A percentile compares a stretch with the other conserved stretches of the same genome.
These are phyloP conservation scores for Phthorimaea operculella DNA, from an alignment of 1,140 invertebrate genomes.

Conservation along the genomic window DNA sequence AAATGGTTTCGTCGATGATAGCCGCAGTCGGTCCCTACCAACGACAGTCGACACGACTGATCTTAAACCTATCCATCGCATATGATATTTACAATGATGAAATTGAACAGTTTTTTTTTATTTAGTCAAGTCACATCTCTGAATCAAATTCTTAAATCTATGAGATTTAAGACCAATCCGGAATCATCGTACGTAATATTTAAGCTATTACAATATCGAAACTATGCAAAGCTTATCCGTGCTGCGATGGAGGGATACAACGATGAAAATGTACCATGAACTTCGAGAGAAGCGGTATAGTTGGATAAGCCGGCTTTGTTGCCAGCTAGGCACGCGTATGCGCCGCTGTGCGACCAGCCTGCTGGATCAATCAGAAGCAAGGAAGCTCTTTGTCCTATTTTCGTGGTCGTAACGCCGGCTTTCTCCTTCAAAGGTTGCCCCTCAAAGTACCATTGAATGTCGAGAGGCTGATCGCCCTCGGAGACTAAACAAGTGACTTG, in stretches of 20 bases:
- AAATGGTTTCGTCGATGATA: constrained; percentile 61
- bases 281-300: constrained; percentile 72
- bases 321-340: constrained; percentile 90
- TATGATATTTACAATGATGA: background rate
- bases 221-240: constrained; percentile 61
- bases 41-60: constrained; percentile 20
- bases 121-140: background rate
- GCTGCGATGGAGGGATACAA: constrained; percentile 50
- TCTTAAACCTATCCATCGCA: background rate
- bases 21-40: constrained; percentile 62
- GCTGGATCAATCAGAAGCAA: constrained; percentile 74
- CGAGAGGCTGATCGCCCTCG: constrained; percentile 85
- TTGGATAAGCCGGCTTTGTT: constrained; percentile 91
- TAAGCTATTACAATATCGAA: constrained; percentile 34
- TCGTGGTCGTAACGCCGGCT: constrained; percentile 70
- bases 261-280: constrained; percentile 69
- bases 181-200: background rate
- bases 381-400: constrained; percentile 77
- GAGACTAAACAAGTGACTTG: constrained; percentile 80
- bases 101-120: background rate
- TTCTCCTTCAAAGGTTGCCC: constrained; percentile 72
- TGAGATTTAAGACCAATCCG: background rate
- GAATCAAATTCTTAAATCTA: too few species aligned
- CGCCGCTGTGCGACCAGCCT: constrained; percentile 87
- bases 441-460: constrained; percentile 80